phyloP scores from a whole-genome alignment of 2,113 vertebrate genomes.

The Pardalotus punctatus region DNA sequence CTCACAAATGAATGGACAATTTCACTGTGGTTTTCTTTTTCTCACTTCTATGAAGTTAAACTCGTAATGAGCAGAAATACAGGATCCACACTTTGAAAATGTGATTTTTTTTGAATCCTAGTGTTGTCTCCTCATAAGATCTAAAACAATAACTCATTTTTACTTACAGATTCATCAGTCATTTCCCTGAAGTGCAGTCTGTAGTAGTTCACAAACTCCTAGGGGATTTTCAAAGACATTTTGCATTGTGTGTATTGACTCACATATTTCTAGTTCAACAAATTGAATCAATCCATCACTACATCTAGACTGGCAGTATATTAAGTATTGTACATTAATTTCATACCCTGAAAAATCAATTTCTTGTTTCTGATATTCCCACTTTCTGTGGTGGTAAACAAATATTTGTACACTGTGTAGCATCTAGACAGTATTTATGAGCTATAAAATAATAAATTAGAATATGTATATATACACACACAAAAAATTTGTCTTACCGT shows the following conservation, averaged over 20 bases:
- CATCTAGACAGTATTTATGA: neutral
- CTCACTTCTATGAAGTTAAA: fast-evolving
- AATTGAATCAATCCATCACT: neutral
- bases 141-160: neutral
- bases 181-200: neutral
- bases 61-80: neutral
- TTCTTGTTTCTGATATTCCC: neutral
- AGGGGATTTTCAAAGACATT: neutral
- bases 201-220: neutral
- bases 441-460: neutral
- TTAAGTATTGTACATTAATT: neutral
- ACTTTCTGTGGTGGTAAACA: neutral
- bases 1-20: neutral
- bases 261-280: neutral
- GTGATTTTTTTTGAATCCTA: neutral
- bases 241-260: neutral
- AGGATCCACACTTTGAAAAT: neutral
- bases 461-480: neutral
- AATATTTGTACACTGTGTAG: neutral
- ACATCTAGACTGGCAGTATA: neutral
- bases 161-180: neutral
- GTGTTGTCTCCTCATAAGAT: neutral
- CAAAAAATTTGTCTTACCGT: neutral
- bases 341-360: neutral
- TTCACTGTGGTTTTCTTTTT: neutral